A percentile compares a stretch with the other conserved stretches of the same genome.
phyloP scores from a whole-genome alignment of 2,797 vertebrate genomes.

The Pseudochromis fuscus region DNA sequence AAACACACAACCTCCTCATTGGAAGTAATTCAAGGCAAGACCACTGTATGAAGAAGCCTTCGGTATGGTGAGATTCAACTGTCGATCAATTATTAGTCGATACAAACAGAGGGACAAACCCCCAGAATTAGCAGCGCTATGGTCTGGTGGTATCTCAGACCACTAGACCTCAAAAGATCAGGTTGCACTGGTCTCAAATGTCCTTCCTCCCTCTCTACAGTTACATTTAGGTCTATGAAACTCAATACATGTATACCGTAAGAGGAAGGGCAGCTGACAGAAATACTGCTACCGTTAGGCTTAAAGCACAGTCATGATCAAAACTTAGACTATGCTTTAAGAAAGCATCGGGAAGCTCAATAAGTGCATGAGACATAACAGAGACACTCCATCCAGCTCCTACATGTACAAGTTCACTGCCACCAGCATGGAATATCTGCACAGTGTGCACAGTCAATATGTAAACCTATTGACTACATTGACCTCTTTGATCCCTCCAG shows the following conservation, averaged over 20 bases:
- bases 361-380: conserved; percentile 16
- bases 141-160: conserved; percentile 8
- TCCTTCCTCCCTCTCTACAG: conserved; percentile 49
- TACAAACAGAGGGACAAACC: conserved; percentile 9
- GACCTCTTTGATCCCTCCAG: conserved; percentile 26
- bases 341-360: not conserved
- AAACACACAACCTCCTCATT: too few relatives aligned
- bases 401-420: conserved; percentile 14
- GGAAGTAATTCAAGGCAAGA: too few relatives aligned
- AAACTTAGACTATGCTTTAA: not conserved
- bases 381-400: conserved; percentile 1
- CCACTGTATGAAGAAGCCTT: not conserved
- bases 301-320: conserved; percentile 1
- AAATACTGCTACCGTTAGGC: conserved; percentile 44
- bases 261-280: conserved; percentile 55
- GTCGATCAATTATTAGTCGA: conserved; percentile 21
- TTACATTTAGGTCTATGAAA: conserved; percentile 68
- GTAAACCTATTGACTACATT: conserved; percentile 12
- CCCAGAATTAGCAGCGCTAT: conserved; percentile 37
- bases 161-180: conserved; percentile 40
- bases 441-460: conserved; percentile 21
- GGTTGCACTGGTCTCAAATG: conserved; percentile 51
- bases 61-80: not conserved
- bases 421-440: conserved; percentile 22
- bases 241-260: conserved; percentile 42